Evolutionary conservation across 2,113 vertebrate genomes (phyloP).

Genomic region (Cricetomys ansorgei): DNA sequence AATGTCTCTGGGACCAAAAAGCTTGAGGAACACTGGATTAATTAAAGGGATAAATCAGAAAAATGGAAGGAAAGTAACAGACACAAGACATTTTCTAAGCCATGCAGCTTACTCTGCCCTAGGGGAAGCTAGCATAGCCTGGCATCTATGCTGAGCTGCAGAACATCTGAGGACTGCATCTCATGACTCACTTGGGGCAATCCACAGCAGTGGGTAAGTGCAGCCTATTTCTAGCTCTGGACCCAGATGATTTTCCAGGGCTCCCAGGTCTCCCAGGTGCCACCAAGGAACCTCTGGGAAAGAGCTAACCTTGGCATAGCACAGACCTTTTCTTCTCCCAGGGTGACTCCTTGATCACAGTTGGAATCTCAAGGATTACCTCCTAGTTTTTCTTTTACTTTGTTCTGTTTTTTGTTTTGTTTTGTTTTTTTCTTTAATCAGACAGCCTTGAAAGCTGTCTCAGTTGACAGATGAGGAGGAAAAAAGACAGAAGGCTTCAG

Average conservation of each 20-base stretch:
- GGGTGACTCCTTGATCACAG: conserved; percentile 25
- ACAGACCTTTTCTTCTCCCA: neutral
- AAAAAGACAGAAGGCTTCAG: conserved; percentile 6
- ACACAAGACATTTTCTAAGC: conserved; percentile 37
- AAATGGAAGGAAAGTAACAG: conserved; percentile 30
- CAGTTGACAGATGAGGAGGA: neutral
- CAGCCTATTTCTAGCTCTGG: neutral
- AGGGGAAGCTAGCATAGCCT: neutral
- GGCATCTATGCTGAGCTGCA: neutral
- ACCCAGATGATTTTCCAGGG: neutral
- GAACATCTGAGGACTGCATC: neutral
- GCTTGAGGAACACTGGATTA: conserved; percentile 44
- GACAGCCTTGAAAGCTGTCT: conserved; percentile 52
- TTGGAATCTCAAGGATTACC: conserved; percentile 43
- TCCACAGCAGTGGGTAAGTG: neutral
- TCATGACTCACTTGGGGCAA: neutral
- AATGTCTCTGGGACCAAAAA: conserved; percentile 54
- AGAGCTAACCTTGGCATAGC: neutral
- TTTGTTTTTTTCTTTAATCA: neutral
- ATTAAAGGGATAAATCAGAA: conserved; percentile 72
- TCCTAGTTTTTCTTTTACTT: neutral
- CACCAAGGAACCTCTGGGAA: neutral
- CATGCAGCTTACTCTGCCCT: neutral
- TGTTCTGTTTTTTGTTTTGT: neutral
- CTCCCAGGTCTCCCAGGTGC: neutral